Evolutionary conservation across 2,797 vertebrate genomes (phyloP).

Genomic region (Onychomys leucogaster): DNA sequence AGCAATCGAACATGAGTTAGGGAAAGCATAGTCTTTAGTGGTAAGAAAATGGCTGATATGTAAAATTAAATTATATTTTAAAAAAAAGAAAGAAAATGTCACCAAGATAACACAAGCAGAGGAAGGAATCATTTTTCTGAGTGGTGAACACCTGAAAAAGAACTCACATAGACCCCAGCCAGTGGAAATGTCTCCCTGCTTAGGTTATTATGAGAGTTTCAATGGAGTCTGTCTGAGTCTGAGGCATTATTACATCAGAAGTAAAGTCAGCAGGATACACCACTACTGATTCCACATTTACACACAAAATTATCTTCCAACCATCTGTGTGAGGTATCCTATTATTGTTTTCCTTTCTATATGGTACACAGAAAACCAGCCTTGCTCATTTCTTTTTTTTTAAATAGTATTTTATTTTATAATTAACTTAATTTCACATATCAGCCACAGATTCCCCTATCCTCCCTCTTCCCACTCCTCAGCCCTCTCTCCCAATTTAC

Average conservation of each 20-base stretch:
- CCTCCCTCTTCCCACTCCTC: too few species aligned
- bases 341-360: slow-evolving; percentile 56
- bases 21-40: background rate
- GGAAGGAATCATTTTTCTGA: background rate
- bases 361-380: slow-evolving; percentile 40
- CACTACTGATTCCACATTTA: slow-evolving; percentile 72
- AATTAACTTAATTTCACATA: too few species aligned
- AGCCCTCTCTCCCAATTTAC: too few species aligned
- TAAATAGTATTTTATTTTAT: too few species aligned
- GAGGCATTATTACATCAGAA: background rate
- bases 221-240: slow-evolving; percentile 37
- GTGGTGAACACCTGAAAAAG: slow-evolving; percentile 29
- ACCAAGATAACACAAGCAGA: background rate
- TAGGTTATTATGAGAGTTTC: slow-evolving; percentile 50
- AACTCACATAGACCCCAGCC: background rate
- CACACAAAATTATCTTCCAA: slow-evolving; percentile 68
- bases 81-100: too few species aligned
- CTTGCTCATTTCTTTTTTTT: background rate
- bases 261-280: slow-evolving; percentile 66
- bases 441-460: too few species aligned
- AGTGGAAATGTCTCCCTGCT: background rate
- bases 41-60: too few species aligned
- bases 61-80: too few species aligned
- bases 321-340: slow-evolving; percentile 38
- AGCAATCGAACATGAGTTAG: slow-evolving; percentile 42